phyloP scores from a whole-genome alignment of 2,113 vertebrate species.

The Eudyptes chrysolophus region DNA sequence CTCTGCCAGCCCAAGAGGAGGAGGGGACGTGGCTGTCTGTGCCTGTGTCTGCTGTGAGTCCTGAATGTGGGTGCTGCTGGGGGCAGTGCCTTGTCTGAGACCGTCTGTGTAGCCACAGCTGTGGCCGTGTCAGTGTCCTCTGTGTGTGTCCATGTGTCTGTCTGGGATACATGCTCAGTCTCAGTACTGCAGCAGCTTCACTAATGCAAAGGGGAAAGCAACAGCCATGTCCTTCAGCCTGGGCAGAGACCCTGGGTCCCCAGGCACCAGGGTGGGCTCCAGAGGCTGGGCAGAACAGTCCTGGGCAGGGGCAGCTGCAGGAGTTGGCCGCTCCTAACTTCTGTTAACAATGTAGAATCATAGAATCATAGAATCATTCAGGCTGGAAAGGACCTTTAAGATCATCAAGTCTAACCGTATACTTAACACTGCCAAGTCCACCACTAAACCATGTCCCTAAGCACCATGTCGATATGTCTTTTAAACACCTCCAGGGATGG shows the following conservation, averaged over 20 bases:
- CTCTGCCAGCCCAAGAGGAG: not conserved
- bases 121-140: too few relatives aligned
- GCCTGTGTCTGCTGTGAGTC: not conserved
- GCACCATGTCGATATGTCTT: too few relatives aligned
- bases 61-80: not conserved
- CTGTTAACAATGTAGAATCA: not conserved
- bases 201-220: not conserved
- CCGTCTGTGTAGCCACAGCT: not conserved
- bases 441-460: too few relatives aligned
- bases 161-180: not conserved
- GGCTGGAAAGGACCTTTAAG: not conserved
- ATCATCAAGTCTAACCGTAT: too few relatives aligned
- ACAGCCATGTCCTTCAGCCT: not conserved
- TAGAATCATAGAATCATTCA: not conserved
- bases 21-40: not conserved
- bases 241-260: too few relatives aligned
- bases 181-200: not conserved
- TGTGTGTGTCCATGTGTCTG: not conserved
- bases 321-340: not conserved
- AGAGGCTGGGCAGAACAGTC: not conserved
- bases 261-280: too few relatives aligned
- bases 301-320: not conserved
- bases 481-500: too few relatives aligned
- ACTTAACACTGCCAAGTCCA: too few relatives aligned
- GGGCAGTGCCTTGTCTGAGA: not conserved